Evolutionary conservation across 2,113 vertebrate genomes (phyloP).

Genomic region (Cettia cetti): DNA sequence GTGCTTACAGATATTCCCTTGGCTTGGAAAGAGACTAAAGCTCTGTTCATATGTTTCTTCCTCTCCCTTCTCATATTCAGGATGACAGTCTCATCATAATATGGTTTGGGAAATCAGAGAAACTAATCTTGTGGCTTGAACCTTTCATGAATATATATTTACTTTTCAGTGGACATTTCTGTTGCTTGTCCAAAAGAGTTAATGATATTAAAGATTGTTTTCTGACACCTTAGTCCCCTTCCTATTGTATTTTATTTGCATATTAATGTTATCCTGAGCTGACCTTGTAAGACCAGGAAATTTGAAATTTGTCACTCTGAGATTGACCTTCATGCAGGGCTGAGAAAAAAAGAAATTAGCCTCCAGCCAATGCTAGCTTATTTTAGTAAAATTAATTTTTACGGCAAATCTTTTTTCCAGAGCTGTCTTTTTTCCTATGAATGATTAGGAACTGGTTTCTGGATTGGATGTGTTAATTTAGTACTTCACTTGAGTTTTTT

Average conservation of each 20-base stretch:
- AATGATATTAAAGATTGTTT: not conserved
- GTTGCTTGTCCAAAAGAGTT: not conserved
- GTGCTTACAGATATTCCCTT: not conserved
- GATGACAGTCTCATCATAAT: not conserved
- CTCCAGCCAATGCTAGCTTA: not conserved
- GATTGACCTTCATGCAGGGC: not conserved
- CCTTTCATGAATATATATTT: conserved; percentile 41
- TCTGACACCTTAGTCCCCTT: conserved; percentile 26
- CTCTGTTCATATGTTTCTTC: not conserved
- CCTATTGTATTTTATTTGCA: not conserved
- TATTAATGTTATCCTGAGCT: not conserved
- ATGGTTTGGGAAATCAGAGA: not conserved
- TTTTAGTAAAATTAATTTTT: conserved; percentile 35
- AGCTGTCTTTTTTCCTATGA: not conserved
- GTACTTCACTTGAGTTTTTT: not conserved
- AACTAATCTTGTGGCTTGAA: not conserved
- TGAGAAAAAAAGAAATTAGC: not conserved
- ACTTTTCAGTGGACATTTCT: conserved; percentile 28
- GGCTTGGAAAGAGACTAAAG: not conserved
- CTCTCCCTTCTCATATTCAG: not conserved
- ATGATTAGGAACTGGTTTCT: not conserved
- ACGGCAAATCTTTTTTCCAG: not conserved
- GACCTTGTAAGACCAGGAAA: not conserved
- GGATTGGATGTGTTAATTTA: not conserved
- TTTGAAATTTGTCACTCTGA: conserved; percentile 6